Evolutionary conservation across 2,797 vertebrate genomes (phyloP).

Genomic region (Lithobates pipiens): DNA sequence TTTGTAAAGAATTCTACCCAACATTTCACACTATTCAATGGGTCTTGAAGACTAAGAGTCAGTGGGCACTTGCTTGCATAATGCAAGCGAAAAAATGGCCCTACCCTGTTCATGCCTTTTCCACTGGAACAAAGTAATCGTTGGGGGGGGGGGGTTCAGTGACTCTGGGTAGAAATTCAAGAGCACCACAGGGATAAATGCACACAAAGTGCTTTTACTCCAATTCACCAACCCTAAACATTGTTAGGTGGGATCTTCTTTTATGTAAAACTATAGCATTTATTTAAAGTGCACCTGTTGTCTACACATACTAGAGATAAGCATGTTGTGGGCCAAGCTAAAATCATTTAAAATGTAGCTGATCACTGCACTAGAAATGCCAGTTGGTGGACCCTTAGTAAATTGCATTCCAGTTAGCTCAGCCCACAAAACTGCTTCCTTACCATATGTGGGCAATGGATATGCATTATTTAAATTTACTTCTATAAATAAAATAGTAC

Average conservation of each 20-base stretch:
- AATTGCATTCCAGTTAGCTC: neutral
- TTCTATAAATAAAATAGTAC: conserved; percentile 78
- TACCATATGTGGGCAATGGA: neutral
- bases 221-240: neutral
- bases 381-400: neutral
- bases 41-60: neutral
- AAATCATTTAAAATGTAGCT: neutral
- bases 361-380: neutral
- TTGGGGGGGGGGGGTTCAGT: neutral
- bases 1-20: neutral
- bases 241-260: neutral
- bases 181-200: neutral
- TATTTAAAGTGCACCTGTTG: conserved; percentile 44
- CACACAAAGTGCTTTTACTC: neutral
- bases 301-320: neutral
- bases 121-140: too few species aligned
- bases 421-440: neutral
- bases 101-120: too few species aligned
- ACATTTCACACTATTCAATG: neutral
- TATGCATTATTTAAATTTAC: conserved; percentile 59
- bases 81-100: neutral
- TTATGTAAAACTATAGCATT: conserved; percentile 72
- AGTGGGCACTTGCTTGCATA: neutral
- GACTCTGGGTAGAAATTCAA: too few species aligned
- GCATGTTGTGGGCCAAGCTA: neutral